Evolutionary conservation across 2,797 vertebrate genomes (phyloP), one percentile per base, ranked within the genome.

Genomic region (Fringilla coelebs): DNA sequence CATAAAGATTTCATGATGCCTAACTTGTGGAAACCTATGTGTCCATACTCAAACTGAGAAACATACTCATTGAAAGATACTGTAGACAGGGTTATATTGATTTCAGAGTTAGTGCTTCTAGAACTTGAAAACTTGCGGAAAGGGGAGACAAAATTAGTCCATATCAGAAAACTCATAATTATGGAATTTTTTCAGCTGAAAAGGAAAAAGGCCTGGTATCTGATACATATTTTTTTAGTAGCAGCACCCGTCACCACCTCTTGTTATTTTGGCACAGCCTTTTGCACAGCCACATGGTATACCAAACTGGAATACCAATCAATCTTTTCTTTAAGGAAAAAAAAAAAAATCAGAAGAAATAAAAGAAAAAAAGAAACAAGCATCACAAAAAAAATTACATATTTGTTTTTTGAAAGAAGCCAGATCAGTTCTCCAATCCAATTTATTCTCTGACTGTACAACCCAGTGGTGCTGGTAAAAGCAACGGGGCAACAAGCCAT

Each of bases 141-240:
- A 45, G 29, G 51, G 31, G 55, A 82, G 76, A 70, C 41, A 88
- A 94, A 96, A 96, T 68, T 32, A 71, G 46, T 65, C 61, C 55
- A 21, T 70, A 81, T 14, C 84, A 73, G 57, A 96, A 85, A 92
- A 32, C 24, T 91, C 54, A 7, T 58, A 90, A 96, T 82, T 88
- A 94, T 16, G 45, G 57, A 95, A 94, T 93, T 88, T 93, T 55
- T 93, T 29, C 83, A 93, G n/a, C n/a, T 83, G 36, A 85, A 38
- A 90, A 32, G 52, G 7, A 62, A 79, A 65, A 68, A 72, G 14
- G 41, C 17, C 67, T 80, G 57, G 55, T 48, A 94, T 77, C 55
- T 55, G 90, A 70, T 38, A 80, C 0, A 1, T 48, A 10, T 25
- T 85, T 85, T 66, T 93, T 93, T 21, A 79, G 65, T 22, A 88